Conservation (phyloP, 2,888 invertebrate species). For the Phengaris alcon region DNA sequence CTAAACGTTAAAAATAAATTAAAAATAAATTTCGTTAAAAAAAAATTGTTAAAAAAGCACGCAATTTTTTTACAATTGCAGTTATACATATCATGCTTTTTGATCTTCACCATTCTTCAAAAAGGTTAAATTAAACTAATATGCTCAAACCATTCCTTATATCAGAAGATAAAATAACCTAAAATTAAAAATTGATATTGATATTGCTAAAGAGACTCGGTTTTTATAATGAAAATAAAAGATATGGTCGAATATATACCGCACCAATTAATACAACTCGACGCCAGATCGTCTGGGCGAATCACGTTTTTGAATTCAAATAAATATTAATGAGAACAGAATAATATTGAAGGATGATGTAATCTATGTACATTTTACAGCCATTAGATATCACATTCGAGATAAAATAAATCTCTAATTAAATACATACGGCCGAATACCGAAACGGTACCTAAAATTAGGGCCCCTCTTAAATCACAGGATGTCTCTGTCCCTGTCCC, state of each 20-base stretch:
- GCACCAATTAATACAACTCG: background rate
- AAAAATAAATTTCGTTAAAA: no score
- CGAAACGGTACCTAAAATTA: background rate
- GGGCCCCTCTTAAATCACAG: background rate
- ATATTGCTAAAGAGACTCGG: no score
- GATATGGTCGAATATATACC: background rate
- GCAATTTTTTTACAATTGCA: no score
- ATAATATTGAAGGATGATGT: constrained; percentile 37
- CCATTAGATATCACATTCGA: background rate
- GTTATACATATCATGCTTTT: no score
- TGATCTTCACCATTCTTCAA: no score
- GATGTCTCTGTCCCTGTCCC: no score
- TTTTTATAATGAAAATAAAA: background rate
- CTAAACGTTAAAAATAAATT: no score
- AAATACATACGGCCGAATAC: background rate
- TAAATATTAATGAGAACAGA: constrained; percentile 45
- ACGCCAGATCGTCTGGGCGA: constrained; percentile 22
- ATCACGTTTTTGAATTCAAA: constrained; percentile 19
- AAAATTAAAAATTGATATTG: no score
- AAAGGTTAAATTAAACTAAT: no score
- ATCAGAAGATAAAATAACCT: no score
- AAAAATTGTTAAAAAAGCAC: no score
- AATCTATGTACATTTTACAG: background rate
- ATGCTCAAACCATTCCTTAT: no score
- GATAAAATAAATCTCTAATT: background rate